Evolutionary conservation across 2,113 vertebrate species (phyloP).

Genomic region (Lepisosteus osseus): DNA sequence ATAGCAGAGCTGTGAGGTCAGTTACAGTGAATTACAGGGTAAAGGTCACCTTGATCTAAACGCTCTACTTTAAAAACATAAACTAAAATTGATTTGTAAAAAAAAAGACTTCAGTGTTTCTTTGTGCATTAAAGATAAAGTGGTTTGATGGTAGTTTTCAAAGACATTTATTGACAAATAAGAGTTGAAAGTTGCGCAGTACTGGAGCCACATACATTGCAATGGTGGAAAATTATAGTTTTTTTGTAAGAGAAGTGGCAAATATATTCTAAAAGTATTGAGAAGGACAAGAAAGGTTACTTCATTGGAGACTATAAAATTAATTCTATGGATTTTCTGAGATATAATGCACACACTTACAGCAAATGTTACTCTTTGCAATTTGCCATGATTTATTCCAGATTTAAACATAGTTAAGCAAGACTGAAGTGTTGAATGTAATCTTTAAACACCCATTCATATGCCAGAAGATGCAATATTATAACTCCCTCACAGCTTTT

Average conservation of each 20-base stretch:
- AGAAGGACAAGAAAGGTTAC: conserved; percentile 32
- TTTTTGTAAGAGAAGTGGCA: conserved; percentile 30
- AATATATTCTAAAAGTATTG: conserved; percentile 27
- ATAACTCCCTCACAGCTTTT: conserved; percentile 13
- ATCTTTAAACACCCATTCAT: conserved; percentile 27
- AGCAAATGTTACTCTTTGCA: conserved; percentile 34
- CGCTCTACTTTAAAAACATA: conserved; percentile 33
- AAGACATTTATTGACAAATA: conserved; percentile 16
- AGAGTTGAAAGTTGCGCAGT: conserved; percentile 23
- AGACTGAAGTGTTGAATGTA: conserved; percentile 36
- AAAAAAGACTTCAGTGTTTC: conserved; percentile 4
- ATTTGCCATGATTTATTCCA: conserved; percentile 49
- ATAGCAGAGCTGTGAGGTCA: conserved; percentile 40
- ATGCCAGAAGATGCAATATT: conserved; percentile 37
- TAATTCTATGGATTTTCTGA: conserved; percentile 27
- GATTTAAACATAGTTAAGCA: conserved; percentile 44
- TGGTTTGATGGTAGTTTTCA: no score
- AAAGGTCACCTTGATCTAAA: conserved; percentile 46
- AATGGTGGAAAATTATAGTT: conserved; percentile 7
- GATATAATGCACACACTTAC: conserved; percentile 36
- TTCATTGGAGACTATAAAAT: conserved; percentile 33
- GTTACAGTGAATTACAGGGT: conserved; percentile 29
- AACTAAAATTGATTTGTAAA: conserved; percentile 44
- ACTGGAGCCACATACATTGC: conserved; percentile 14
- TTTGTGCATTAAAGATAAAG: no score